phyloP scores from a whole-genome alignment of 2,113 vertebrate genomes.

The Damaliscus lunatus region DNA sequence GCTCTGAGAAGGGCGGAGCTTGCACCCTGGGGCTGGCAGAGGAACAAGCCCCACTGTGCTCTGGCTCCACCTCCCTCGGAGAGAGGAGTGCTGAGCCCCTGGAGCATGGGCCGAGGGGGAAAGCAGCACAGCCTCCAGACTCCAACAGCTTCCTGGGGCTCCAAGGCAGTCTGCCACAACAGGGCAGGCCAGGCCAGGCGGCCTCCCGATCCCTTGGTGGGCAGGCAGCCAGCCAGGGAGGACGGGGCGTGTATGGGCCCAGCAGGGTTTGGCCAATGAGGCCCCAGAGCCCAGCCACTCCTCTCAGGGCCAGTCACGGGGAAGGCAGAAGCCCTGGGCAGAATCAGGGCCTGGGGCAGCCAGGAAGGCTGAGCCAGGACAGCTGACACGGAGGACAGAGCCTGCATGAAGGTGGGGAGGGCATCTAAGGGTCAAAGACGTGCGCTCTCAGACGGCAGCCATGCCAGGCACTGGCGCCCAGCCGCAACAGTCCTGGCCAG shows the following conservation, averaged over 20 bases:
- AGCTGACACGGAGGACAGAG: not conserved
- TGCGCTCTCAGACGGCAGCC: not conserved
- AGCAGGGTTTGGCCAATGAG: conserved; percentile 30
- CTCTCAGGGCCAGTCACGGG: conserved; percentile 19
- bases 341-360: not conserved
- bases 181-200: not conserved
- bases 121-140: not conserved
- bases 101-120: fast-evolving
- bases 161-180: not conserved
- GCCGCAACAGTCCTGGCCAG: not conserved
- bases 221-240: conserved; percentile 24
- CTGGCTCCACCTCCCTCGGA: not conserved
- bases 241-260: not conserved
- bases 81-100: not conserved
- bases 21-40: not conserved
- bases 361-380: not conserved
- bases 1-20: not conserved
- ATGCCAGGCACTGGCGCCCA: not conserved
- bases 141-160: not conserved
- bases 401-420: not conserved
- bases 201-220: not conserved
- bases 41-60: not conserved
- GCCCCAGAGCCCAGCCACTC: not conserved
- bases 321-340: not conserved
- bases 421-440: not conserved